These are phyloP conservation scores for Campylomormyrus tamandua DNA, from an alignment of 2,113 vertebrate genomes.

Conservation along the genomic window DNA sequence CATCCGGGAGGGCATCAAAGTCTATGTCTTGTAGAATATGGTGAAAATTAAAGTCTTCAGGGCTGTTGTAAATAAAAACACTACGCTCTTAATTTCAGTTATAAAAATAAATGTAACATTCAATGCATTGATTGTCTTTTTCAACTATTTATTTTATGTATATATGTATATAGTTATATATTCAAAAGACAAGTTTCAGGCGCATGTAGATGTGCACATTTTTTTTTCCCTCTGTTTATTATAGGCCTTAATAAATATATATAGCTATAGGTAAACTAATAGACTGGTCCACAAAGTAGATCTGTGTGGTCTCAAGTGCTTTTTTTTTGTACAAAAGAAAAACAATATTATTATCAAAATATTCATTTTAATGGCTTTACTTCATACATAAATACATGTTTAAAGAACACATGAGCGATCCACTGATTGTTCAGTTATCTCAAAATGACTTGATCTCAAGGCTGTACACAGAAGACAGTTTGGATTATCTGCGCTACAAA, in stretches of 20 bases:
- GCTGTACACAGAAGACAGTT: constrained; percentile 65
- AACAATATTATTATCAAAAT: constrained; percentile 99
- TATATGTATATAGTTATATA: constrained; percentile 48
- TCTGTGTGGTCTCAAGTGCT: constrained; percentile 90
- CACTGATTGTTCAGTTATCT: constrained; percentile 79
- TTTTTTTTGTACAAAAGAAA: constrained; percentile 82
- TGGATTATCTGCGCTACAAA: constrained; percentile 81
- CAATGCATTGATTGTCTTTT: constrained; percentile 90
- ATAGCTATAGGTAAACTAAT: constrained; percentile 77
- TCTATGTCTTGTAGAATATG: constrained; percentile 86
- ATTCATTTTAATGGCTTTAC: constrained; percentile 98
- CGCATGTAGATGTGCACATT: constrained; percentile 68
- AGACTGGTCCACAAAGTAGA: constrained; percentile 88
- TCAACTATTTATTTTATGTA: constrained; percentile 75
- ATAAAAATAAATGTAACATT: constrained; percentile 90
- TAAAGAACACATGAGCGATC: constrained; percentile 82
- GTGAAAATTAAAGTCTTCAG: constrained; percentile 82
- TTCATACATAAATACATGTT: constrained; percentile 99
- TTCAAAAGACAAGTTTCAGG: constrained; percentile 90
- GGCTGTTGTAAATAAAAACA: constrained; percentile 95
- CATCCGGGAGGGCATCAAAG: constrained; percentile 77
- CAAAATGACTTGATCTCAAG: constrained; percentile 75
- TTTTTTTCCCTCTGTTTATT: constrained; percentile 48
- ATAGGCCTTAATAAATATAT: constrained; percentile 57
- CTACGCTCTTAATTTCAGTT: constrained; percentile 88